Evolutionary conservation across 2,113 vertebrate species (phyloP), one percentile per base, ranked within the genome.

Genomic region (Nothoprocta perdicaria): DNA sequence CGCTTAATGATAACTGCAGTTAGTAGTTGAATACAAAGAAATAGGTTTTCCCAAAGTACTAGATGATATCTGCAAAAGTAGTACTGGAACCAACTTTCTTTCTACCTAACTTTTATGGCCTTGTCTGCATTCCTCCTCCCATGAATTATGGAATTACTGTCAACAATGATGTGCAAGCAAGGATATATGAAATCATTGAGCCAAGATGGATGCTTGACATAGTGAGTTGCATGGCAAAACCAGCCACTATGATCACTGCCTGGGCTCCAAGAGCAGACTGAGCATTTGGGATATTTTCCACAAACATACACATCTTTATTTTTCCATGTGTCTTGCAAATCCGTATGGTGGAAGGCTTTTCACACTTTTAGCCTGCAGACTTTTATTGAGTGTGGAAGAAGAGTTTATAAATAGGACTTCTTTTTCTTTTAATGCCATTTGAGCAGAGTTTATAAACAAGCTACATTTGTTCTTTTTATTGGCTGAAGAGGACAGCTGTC

Each of bases 401-500:
- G 52, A 83, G 62, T 93, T 95, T 96, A 93, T 93, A 96, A 96
- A 93, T 94, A 95, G 35, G 45, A 43, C 9, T 52, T 45, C 45
- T 86, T 65, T 72, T 90, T 63, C 48, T 85, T 81, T 86, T 68
- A 80, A 90, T 95, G 88, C 33, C 75, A 92, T 93, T 95, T 96
- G 92, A 90, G 77, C 65, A 73, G 67, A 93, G 78, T 96, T 95
- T 94, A 90, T 92, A 94, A 95, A 95, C 86, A 93, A 88, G 48
- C 27, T 69, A 82, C 81, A 73, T 93, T 95, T 93, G 41, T 89
- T 95, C 85, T 84, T 91, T 95, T 93, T 92, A 79, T 92, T 94
- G 93, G 83, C 91, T 94, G 31, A 80, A 89, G 53, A 95, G 72
- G 85, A 91, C 80, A 94, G 75, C 75, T 95, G 89, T 95, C 94